Evolutionary conservation across 2,797 vertebrate genomes (phyloP).

Genomic region (Aphelocoma californica): DNA sequence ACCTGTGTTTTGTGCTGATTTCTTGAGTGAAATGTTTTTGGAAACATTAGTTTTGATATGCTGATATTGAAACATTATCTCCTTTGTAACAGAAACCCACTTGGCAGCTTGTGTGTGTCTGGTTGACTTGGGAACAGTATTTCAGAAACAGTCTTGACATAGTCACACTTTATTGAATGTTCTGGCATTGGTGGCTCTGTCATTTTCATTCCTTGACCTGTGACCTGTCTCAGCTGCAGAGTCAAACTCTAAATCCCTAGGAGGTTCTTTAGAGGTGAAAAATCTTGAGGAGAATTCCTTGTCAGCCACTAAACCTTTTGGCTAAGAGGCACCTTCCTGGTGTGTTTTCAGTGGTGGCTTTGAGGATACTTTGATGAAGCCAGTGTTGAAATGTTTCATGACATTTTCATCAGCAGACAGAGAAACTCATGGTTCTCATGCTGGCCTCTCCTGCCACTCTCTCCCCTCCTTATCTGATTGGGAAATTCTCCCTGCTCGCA

Average conservation of each 20-base stretch:
- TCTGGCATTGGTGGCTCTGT: background rate
- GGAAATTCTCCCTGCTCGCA: background rate
- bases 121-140: background rate
- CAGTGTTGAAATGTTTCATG: rapidly evolving
- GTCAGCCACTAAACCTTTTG: background rate
- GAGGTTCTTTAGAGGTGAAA: background rate
- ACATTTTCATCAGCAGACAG: background rate
- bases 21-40: background rate
- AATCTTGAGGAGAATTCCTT: background rate
- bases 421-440: background rate
- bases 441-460: background rate
- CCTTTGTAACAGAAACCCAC: background rate
- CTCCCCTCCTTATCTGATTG: background rate
- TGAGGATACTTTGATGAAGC: background rate
- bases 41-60: background rate
- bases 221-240: background rate
- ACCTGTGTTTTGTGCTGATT: background rate
- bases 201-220: background rate
- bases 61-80: background rate
- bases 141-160: background rate
- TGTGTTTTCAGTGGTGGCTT: background rate
- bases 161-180: background rate
- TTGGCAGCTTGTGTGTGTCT: background rate
- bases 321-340: background rate
- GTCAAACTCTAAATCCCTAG: background rate